Conservation (phyloP, 2,113 vertebrate species). For the Bos indicus region DNA sequence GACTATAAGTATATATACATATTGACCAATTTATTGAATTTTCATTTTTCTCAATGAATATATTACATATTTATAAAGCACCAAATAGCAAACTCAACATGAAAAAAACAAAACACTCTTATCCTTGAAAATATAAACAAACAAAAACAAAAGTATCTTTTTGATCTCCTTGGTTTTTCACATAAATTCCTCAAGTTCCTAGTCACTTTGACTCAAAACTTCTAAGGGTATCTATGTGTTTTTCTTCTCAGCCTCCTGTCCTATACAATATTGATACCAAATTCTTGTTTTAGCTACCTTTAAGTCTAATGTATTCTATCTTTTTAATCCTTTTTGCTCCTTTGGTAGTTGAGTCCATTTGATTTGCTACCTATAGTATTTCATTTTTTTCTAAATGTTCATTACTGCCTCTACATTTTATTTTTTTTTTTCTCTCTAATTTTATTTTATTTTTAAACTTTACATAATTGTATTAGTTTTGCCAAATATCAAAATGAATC, state of each 20-base stretch:
- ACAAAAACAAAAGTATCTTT: neutral
- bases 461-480: too few relatives aligned
- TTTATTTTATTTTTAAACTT: too few relatives aligned
- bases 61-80: neutral
- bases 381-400: neutral
- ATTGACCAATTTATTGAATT: neutral
- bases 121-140: neutral
- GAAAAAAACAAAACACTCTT: neutral
- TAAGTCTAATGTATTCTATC: neutral
- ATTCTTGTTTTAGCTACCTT: neutral
- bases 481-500: too few relatives aligned
- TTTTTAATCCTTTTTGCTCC: neutral
- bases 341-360: neutral
- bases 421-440: too few relatives aligned
- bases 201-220: neutral
- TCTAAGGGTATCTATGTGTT: neutral
- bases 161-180: neutral
- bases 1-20: neutral
- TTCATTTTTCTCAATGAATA: neutral
- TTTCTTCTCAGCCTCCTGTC: neutral
- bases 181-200: neutral
- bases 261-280: neutral
- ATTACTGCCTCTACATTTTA: neutral
- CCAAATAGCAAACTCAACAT: neutral
- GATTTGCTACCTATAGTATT: neutral